Evolutionary conservation across 2,113 vertebrate species (phyloP).

Genomic region (Zosterops lateralis): DNA sequence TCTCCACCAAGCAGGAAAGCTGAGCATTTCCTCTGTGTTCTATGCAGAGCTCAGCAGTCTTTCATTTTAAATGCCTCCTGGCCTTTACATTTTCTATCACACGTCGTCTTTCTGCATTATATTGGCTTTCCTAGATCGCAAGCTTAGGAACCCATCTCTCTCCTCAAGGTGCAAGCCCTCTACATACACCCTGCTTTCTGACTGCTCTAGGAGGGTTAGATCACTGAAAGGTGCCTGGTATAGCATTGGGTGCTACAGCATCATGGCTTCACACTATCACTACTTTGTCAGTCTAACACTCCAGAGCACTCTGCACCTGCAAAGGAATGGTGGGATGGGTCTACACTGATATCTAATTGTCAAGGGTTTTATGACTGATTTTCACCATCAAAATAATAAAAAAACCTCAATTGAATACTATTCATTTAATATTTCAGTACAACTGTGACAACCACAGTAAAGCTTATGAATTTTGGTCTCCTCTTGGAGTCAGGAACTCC

Average conservation of each 20-base stretch:
- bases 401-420: background rate
- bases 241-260: background rate
- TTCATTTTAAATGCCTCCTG: background rate
- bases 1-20: background rate
- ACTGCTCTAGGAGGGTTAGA: background rate
- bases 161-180: background rate
- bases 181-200: background rate
- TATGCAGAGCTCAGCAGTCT: background rate
- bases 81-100: background rate
- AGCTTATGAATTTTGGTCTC: background rate
- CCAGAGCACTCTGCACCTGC: background rate
- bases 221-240: background rate
- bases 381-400: background rate
- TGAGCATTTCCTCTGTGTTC: background rate
- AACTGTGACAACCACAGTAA: background rate
- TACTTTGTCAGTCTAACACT: background rate
- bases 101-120: background rate
- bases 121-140: background rate
- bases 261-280: background rate
- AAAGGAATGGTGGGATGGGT: background rate
- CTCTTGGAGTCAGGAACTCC: background rate
- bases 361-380: background rate
- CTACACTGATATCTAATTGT: background rate
- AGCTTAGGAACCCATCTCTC: background rate
- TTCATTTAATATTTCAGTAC: background rate